Conservation (phyloP, 2,888 invertebrate species). For the Dorcus parallelipipedus region DNA sequence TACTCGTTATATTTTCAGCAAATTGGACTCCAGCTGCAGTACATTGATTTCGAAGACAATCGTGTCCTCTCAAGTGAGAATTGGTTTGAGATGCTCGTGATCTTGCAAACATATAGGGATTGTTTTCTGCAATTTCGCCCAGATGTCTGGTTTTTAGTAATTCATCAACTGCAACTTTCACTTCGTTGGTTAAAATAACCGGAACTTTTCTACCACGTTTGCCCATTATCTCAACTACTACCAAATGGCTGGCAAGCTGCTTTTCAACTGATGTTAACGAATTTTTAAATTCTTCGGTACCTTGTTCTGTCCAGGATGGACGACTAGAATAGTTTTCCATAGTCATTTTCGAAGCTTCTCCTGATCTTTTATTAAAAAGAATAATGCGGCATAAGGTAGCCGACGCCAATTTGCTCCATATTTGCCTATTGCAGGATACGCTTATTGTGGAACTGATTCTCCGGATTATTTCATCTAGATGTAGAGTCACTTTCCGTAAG, state of each 20-base stretch:
- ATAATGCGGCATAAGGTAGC: not conserved
- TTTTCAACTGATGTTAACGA: slow-evolving; percentile 6
- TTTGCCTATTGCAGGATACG: not conserved
- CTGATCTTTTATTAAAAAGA: slow-evolving; percentile 5
- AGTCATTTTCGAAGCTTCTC: slow-evolving; percentile 1
- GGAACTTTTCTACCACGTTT: too few relatives aligned
- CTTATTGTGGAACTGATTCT: not conserved
- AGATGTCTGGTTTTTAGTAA: not conserved
- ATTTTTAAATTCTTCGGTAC: slow-evolving; percentile 5
- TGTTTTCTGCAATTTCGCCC: not conserved
- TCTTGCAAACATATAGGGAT: slow-evolving; percentile 5
- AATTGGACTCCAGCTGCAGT: not conserved
- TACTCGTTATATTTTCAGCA: slow-evolving; percentile 25
- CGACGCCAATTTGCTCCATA: not conserved
- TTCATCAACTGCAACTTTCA: slow-evolving; percentile 1
- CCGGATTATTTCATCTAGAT: not conserved
- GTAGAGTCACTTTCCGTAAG: not conserved
- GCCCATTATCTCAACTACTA: not conserved
- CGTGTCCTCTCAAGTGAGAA: slow-evolving; percentile 4
- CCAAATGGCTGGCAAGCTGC: slow-evolving; percentile 1
- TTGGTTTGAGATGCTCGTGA: not conserved
- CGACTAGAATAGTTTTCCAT: not conserved
- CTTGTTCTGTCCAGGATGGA: slow-evolving; percentile 1
- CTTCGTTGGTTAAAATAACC: not conserved
- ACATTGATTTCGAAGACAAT: not conserved